Conservation (phyloP, 2,113 vertebrate genomes). For the Melanerpes aurifrons region DNA sequence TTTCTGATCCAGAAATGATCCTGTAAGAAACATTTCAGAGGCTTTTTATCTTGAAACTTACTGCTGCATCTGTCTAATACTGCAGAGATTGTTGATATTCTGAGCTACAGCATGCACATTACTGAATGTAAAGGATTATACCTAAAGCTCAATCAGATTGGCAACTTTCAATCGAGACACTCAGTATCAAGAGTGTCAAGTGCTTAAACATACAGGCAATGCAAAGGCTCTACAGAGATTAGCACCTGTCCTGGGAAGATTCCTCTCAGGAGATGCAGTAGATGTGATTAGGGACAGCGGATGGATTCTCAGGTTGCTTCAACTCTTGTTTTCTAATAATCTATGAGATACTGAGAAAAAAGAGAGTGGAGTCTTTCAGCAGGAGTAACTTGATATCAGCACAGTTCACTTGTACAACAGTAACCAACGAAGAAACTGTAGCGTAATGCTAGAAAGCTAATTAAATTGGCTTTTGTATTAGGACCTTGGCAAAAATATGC, state of each 20-base stretch:
- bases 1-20: neutral
- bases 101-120: neutral
- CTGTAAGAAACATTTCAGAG: neutral
- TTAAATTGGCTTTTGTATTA: neutral
- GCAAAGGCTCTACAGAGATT: neutral
- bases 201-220: rapidly evolving
- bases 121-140: neutral
- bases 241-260: neutral
- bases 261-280: neutral
- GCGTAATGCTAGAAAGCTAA: neutral
- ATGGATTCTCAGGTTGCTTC: neutral
- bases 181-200: neutral
- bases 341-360: neutral
- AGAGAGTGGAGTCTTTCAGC: neutral
- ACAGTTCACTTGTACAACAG: neutral
- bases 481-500: neutral
- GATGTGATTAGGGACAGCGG: neutral
- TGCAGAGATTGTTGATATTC: neutral
- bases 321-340: neutral
- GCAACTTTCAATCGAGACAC: neutral
- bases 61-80: neutral
- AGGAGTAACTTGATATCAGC: neutral
- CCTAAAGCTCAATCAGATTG: neutral
- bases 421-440: neutral
- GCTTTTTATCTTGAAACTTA: neutral